phyloP scores from a whole-genome alignment of 2,888 invertebrate species.

The Catotricha subobsoleta region DNA sequence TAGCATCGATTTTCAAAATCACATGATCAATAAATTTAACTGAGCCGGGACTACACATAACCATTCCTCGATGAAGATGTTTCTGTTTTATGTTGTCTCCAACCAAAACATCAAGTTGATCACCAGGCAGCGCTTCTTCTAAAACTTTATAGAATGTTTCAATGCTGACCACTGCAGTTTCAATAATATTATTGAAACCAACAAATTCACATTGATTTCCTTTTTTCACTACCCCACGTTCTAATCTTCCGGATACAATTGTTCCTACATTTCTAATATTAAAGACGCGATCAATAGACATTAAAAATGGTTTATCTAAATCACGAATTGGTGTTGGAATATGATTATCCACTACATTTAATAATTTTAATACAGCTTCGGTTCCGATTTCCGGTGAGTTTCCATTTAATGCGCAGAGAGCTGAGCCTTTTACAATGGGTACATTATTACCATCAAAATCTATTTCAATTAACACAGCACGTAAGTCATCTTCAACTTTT shows the following conservation, averaged over 20 bases:
- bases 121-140: conserved; percentile 91
- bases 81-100: conserved; percentile 80
- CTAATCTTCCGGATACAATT: conserved; percentile 82
- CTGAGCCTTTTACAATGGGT: conserved; percentile 57
- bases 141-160: conserved; percentile 96
- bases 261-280: conserved; percentile 89
- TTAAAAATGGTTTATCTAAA: conserved; percentile 81
- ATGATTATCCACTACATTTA: conserved; percentile 65
- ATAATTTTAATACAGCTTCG: conserved; percentile 60
- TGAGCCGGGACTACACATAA: conserved; percentile 41
- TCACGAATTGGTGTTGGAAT: conserved; percentile 79
- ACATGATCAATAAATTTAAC: conserved; percentile 28
- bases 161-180: conserved; percentile 63
- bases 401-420: conserved; percentile 79
- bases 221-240: conserved; percentile 67
- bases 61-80: conserved; percentile 62
- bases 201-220: conserved; percentile 84
- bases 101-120: conserved; percentile 84
- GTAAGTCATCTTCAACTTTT: conserved; percentile 91
- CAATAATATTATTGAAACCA: conserved; percentile 61
- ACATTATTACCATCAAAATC: conserved; percentile 85
- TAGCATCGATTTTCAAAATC: not conserved
- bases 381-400: conserved; percentile 64
- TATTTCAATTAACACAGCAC: conserved; percentile 84
- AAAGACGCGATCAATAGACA: conserved; percentile 85